phyloP scores from a whole-genome alignment of 1,140 invertebrate species.

The Zeugodacus cucurbitae region DNA sequence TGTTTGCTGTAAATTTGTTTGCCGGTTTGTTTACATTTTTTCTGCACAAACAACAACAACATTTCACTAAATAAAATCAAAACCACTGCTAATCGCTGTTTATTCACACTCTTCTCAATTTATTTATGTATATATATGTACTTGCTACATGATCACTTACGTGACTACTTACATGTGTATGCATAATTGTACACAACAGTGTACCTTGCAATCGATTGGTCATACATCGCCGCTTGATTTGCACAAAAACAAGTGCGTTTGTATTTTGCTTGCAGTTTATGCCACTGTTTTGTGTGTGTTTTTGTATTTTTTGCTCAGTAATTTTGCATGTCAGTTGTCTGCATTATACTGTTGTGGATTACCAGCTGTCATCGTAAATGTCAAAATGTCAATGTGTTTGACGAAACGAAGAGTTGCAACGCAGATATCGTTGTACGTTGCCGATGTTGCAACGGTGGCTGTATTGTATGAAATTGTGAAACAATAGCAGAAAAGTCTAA shows the following conservation, averaged over 20 bases:
- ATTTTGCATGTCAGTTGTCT: constrained; percentile 25
- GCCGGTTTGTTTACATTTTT: constrained; percentile 24
- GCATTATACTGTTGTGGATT: not conserved
- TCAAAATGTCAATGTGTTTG: constrained; percentile 24
- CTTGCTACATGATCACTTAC: not conserved
- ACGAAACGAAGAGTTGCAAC: not conserved
- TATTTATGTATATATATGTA: constrained; percentile 2
- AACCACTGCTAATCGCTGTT: constrained; percentile 1
- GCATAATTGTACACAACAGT: not conserved
- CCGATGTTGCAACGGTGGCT: not conserved
- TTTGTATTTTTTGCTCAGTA: not conserved
- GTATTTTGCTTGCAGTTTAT: not conserved
- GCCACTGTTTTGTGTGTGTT: not conserved
- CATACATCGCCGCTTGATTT: not conserved
- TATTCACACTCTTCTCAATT: constrained; percentile 13
- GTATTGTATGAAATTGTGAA: not conserved
- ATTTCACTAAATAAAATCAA: not conserved
- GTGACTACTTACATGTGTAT: not conserved
- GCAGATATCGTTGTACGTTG: not conserved
- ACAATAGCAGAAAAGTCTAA: too few relatives aligned
- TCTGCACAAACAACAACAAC: not conserved
- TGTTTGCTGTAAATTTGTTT: constrained; percentile 28
- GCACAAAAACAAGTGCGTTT: constrained; percentile 7
- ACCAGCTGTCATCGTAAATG: constrained; percentile 24
- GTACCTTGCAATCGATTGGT: not conserved